Evolutionary conservation across 2,113 vertebrate genomes (phyloP).

Genomic region (Paedocypris sp.): DNA sequence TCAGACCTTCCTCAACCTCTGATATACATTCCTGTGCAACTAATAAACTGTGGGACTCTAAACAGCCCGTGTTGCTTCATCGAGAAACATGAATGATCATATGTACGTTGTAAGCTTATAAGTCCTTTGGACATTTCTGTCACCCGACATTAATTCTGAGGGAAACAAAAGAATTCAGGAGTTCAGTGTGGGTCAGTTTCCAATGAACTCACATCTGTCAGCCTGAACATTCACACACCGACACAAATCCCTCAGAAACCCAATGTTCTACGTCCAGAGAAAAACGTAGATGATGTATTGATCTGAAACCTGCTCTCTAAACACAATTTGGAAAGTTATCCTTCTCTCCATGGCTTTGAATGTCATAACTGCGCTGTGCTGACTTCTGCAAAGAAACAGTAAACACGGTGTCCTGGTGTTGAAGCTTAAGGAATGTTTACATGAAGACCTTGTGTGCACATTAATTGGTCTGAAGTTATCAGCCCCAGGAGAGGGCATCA

Average conservation of each 20-base stretch:
- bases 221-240: neutral
- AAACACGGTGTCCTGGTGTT: conserved; percentile 11
- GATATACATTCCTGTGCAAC: conserved; percentile 25
- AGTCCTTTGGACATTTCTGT: conserved; percentile 11
- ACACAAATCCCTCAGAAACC: no score
- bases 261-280: no score
- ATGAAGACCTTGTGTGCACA: conserved; percentile 23
- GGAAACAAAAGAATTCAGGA: conserved; percentile 11
- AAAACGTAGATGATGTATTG: no score
- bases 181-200: neutral
- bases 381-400: conserved; percentile 21
- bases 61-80: neutral
- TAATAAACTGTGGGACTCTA: conserved; percentile 35
- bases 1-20: conserved; percentile 37
- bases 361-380: conserved; percentile 19
- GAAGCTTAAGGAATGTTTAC: conserved; percentile 36
- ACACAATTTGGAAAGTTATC: no score
- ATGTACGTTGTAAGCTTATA: neutral
- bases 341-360: conserved; percentile 6
- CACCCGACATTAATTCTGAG: conserved; percentile 28
- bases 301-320: no score
- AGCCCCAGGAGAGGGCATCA: conserved; percentile 9
- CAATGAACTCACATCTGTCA: neutral
- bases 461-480: conserved; percentile 21
- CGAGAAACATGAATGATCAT: conserved; percentile 7